Evolutionary conservation across 1,140 invertebrate species (phyloP).

Genomic region (Neocloeon triangulifer): DNA sequence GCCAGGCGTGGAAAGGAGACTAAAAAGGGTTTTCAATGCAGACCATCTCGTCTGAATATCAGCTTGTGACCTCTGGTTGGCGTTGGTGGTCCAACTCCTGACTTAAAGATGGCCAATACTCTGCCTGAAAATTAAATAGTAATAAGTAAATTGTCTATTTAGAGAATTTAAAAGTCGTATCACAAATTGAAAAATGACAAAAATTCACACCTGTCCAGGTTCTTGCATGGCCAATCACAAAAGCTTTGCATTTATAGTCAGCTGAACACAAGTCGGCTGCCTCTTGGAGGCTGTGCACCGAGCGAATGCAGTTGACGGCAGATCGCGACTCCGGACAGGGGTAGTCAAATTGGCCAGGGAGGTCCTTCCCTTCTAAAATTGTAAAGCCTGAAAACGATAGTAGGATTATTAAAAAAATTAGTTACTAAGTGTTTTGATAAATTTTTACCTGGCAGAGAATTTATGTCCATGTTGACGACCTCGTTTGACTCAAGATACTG

Average conservation of each 20-base stretch:
- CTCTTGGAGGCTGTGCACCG: slow-evolving; percentile 17
- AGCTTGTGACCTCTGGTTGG: slow-evolving; percentile 6
- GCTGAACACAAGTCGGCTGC: slow-evolving; percentile 17
- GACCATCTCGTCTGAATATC: slow-evolving; percentile 6
- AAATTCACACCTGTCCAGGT: slow-evolving; percentile 18
- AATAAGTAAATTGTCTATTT: slow-evolving; percentile 2
- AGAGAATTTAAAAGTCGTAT: neutral
- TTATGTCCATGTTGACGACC: neutral
- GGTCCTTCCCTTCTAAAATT: slow-evolving; percentile 11
- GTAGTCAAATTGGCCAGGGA: slow-evolving; percentile 18
- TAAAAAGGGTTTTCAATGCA: neutral
- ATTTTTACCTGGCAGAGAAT: neutral
- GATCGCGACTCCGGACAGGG: slow-evolving; percentile 16
- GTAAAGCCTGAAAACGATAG: slow-evolving; percentile 6
- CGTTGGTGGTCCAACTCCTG: slow-evolving; percentile 10
- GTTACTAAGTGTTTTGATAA: neutral
- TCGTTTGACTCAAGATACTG: slow-evolving; percentile 13
- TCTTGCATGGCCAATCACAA: slow-evolving; percentile 16
- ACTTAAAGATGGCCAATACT: slow-evolving; percentile 16
- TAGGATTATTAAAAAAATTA: neutral
- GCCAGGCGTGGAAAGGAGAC: too few relatives aligned
- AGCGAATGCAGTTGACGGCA: slow-evolving; percentile 16
- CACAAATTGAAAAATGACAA: neutral
- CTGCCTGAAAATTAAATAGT: slow-evolving; percentile 11
- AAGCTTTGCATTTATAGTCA: slow-evolving; percentile 16